Conservation (phyloP, 2,888 invertebrate species). For the Trichogramma dendrolimi region DNA sequence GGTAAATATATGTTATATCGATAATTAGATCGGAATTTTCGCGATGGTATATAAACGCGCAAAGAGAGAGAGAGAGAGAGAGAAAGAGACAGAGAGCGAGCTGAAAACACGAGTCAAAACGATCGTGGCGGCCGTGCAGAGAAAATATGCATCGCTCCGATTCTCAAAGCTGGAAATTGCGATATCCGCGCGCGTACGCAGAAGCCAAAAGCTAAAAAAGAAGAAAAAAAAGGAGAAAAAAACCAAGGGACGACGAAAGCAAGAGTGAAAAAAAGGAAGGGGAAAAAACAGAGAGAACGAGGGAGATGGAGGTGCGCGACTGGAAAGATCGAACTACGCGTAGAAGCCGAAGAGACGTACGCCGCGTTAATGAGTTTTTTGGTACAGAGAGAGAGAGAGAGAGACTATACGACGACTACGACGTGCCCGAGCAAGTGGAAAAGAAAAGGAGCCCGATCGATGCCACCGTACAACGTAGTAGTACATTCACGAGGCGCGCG, state of each 20-base stretch:
- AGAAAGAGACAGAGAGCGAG: constrained; percentile 7
- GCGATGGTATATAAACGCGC: background rate
- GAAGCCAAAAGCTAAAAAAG: constrained; percentile 29
- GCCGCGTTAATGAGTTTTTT: constrained; percentile 52
- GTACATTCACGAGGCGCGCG: constrained; percentile 16
- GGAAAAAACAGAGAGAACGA: constrained; percentile 20
- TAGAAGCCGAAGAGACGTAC: constrained; percentile 25
- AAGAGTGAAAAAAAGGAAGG: constrained; percentile 1
- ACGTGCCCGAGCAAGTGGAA: background rate
- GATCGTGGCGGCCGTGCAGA: constrained; percentile 11
- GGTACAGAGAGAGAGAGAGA: constrained; percentile 29
- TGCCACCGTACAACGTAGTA: constrained; percentile 44
- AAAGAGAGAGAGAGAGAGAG: constrained; percentile 13
- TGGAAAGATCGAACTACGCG: constrained; percentile 2
- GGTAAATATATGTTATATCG: too few species aligned
- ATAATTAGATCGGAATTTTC: too few species aligned
- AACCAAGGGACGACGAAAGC: constrained; percentile 1
- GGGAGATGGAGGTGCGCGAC: constrained; percentile 5
- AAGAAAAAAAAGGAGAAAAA: constrained; percentile 16
- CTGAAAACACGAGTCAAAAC: constrained; percentile 12
- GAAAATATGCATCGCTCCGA: too few species aligned
- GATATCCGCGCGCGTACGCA: constrained; percentile 28
- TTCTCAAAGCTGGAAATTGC: constrained; percentile 23
- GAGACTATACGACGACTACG: background rate
- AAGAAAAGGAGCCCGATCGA: constrained; percentile 36